Base-by-base conservation (phyloP, 1,140 invertebrate genomes). In the Epicauta chinensis region DNA sequence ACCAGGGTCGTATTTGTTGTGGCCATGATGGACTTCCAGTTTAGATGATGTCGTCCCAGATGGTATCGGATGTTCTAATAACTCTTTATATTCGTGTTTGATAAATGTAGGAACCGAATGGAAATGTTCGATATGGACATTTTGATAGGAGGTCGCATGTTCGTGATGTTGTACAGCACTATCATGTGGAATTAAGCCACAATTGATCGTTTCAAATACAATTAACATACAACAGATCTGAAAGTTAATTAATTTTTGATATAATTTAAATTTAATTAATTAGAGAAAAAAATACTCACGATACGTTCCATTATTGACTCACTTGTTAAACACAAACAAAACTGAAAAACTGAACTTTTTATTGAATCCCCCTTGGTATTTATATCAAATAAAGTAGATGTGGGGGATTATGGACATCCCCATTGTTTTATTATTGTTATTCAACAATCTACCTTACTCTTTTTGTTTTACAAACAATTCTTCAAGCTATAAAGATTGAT, bases 91-190 rank as follows among this genome's bases (percentile, higher is more conserved):
- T 62, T 81, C 80, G 59, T 81, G 79, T 69, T 81, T 82, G 2
- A 81, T 71, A 65, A 80, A 81, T 2, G 81, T 79, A 10, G 80
- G 80, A 6, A 82, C 79, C 5, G 79, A 73, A 55, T 81, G 80
- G 65, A 78, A 81, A 55, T 82, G 80, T 59, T 81, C 78, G 58
- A 82, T 79, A 56, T 81, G 80, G 54, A 82, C 76, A 30, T 77
- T 79, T 65, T 82, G 80, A 60, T 81, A 79, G 14, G 79, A 81
- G 54, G 78, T 80, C 14, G 80, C 79, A 57, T 79, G 77, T 57
- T 81, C 78, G 52, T 80, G 77, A 50, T 80, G 43, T 11, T 55
- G 42, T n/a, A 43, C 36, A 9, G 39, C 32, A 12, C 9, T 16
- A n/a, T 51, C 56, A 17, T 57, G 52, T 6, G 23, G 29, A 17